Conservation (phyloP, 2,888 invertebrate genomes). For the Mythimna pallens region DNA sequence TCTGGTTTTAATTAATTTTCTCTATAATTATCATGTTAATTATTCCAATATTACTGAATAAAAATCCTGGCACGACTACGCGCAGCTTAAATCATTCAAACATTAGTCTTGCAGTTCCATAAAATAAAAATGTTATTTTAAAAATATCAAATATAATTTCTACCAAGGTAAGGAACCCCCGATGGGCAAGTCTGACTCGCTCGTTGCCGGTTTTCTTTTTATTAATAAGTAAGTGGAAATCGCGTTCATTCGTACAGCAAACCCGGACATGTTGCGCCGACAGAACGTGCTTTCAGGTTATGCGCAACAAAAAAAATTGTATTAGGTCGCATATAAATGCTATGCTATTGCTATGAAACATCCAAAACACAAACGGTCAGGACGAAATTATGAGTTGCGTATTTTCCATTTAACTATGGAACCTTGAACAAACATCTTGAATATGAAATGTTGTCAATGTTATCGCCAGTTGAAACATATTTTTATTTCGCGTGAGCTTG, state of each 20-base stretch:
- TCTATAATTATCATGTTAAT: no score
- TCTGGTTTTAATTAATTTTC: no score
- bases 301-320: no score
- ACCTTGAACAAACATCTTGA: not conserved
- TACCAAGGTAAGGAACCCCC: not conserved
- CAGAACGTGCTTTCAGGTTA: no score
- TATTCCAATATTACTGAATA: no score
- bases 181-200: not conserved
- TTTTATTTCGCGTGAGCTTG: not conserved
- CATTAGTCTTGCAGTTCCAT: not conserved
- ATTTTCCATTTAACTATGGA: not conserved
- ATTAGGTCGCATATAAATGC: not conserved
- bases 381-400: not conserved
- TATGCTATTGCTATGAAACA: no score
- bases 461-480: not conserved
- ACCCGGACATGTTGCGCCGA: no score
- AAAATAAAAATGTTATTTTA: no score
- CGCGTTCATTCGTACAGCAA: no score
- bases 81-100: not conserved
- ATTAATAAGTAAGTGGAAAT: not conserved
- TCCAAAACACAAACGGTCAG: not conserved
- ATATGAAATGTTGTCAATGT: not conserved
- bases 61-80: not conserved
- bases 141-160: no score
- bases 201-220: not conserved